Conservation (phyloP, 2,113 vertebrate genomes). For the Equus przewalskii region DNA sequence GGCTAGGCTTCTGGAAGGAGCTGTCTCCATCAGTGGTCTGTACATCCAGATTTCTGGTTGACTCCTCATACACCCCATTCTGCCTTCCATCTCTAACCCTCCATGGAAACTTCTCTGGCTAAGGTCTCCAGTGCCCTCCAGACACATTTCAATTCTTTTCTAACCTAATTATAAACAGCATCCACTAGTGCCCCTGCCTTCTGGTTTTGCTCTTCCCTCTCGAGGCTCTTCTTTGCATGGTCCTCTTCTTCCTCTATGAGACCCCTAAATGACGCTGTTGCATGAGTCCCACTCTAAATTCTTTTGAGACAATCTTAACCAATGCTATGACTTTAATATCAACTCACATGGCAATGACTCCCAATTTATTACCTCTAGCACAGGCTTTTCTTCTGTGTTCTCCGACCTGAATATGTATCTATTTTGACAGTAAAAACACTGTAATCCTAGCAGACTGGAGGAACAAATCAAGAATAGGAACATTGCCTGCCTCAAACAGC, state of each 20-base stretch:
- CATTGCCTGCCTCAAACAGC: neutral
- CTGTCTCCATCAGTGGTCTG: neutral
- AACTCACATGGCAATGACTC: neutral
- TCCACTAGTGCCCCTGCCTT: neutral
- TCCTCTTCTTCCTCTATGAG: neutral
- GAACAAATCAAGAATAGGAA: neutral
- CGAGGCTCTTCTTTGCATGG: neutral
- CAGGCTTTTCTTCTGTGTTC: neutral
- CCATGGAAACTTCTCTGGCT: neutral
- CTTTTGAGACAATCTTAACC: neutral
- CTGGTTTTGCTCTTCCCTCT: neutral
- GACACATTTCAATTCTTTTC: neutral
- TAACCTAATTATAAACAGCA: neutral
- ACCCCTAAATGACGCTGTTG: neutral
- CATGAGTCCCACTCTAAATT: neutral
- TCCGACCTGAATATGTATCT: neutral
- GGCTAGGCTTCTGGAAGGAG: neutral
- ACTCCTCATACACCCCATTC: neutral
- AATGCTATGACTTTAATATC: neutral
- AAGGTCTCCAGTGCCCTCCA: neutral
- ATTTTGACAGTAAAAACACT: neutral
- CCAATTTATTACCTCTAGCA: neutral
- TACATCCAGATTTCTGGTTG: neutral
- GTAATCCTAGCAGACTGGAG: neutral
- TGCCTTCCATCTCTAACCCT: neutral